Base-by-base conservation (phyloP, 2,888 invertebrate species). In the Arctia plantaginis region DNA sequence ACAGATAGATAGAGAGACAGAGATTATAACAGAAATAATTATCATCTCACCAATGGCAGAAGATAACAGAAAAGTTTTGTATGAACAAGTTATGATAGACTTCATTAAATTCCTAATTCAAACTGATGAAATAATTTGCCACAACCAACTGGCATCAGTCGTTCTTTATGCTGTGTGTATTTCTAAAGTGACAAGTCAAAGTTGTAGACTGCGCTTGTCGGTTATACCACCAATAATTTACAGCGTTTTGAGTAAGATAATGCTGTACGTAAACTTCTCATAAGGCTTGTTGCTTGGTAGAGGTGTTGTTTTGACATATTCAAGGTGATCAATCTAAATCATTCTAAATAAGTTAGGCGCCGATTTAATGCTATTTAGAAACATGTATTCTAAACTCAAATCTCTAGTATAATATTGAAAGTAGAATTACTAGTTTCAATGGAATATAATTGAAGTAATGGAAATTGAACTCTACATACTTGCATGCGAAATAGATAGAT, bases 141-240 rank as follows among this genome's bases (percentile, higher is more conserved):
- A 59, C 15, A 62, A 27, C 15, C 59, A 30, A 0, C 3, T 18
- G 27, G 0, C 20, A 13, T 67, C 30, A 30, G 67, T 10, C 12
- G 18, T 44, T 27, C 13, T 33, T 47, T 47, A 13, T 10, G 30
- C 13, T 72, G 74, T 73, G 75, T 83, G 85, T 87, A 81, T 67
- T 73, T 75, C 85, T 85, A 79, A 81, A 77, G 76, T 75, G 87
- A 74, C 81, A 78, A 77, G 80, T 80, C 84, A 80, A 81, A 84
- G 72, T 83, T 82, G 75, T 75, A 78, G 75, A 76, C 74, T 79
- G 82, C 41, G 77, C 75, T 81, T 86, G 86, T 86, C 85, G 81
- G 83, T 85, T 86, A 86, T 86, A 81, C 79, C 79, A 73, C 82
- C 83, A 81, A 86, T 87, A 88, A 88, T 87, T 88, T 84, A 80